A percentile compares a stretch with the other conserved stretches of the same genome.
phyloP scores from a whole-genome alignment of 2,113 vertebrate species.

The human region DNA sequence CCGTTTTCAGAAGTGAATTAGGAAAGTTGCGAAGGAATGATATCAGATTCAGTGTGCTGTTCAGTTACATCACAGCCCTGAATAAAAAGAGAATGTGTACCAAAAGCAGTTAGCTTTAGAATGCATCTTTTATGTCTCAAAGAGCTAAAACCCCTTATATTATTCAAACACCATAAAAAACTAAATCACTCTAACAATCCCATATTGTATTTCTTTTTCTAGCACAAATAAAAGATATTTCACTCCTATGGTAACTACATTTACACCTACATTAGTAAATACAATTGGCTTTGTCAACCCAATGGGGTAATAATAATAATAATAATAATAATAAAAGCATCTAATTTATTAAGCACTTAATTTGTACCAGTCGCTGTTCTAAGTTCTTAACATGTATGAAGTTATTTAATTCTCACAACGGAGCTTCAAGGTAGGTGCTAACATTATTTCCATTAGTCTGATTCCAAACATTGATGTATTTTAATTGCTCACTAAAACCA shows the following conservation, averaged over 20 bases:
- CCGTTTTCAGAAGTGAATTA: constrained; percentile 76
- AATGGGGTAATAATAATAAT: constrained; percentile 62
- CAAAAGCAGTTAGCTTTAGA: constrained; percentile 67
- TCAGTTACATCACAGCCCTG: constrained; percentile 77
- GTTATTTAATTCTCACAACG: constrained; percentile 47
- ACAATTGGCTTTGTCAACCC: constrained; percentile 53
- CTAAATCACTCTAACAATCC: constrained; percentile 58
- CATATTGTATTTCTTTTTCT: constrained; percentile 38
- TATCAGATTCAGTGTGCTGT: constrained; percentile 79
- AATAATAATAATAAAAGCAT: constrained; percentile 36
- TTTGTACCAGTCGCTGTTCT: constrained; percentile 31
- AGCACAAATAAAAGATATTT: constrained; percentile 57
- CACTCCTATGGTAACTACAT: constrained; percentile 55
- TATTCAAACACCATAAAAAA: constrained; percentile 65
- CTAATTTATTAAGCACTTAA: constrained; percentile 65
- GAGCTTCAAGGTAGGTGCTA: not conserved
- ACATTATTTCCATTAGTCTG: constrained; percentile 24
- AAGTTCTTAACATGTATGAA: constrained; percentile 22
- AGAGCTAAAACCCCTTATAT: constrained; percentile 72
- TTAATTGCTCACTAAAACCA: constrained; percentile 62
- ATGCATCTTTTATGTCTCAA: constrained; percentile 67
- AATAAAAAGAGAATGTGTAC: constrained; percentile 69
- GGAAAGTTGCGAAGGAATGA: constrained; percentile 80
- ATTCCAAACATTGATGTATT: constrained; percentile 53
- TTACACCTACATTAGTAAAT: constrained; percentile 57